Evolutionary conservation across 1,140 invertebrate genomes (phyloP), one percentile per base, ranked within the genome.

Genomic region (Ladona fulva): DNA sequence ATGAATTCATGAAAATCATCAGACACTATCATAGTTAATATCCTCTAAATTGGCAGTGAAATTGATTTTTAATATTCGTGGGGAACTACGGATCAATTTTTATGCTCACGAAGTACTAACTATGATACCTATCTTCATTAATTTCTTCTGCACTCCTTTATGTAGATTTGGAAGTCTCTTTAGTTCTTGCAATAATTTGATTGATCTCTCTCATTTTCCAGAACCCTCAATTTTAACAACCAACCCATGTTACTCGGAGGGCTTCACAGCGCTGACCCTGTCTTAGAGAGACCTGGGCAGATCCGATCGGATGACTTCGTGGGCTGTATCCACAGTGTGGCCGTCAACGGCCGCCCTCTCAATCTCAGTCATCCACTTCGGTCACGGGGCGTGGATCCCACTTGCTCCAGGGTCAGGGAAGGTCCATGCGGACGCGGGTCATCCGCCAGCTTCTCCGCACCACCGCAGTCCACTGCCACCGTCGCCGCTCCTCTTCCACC

Each of bases 161-260:
- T n/a, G n/a, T n/a, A n/a, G n/a, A n/a, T n/a, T n/a, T n/a, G n/a
- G n/a, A n/a, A n/a, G n/a, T n/a, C n/a, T n/a, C n/a, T n/a, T n/a
- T n/a, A n/a, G n/a, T n/a, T n/a, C n/a, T n/a, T 37, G 29, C 29
- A 37, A 5, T 37, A 37, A 37, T 37, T 1, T 5, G 29, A 37
- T 8, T 8, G 8, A 37, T 37, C 8, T 8, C 8, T 37, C 29
- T 8, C 73, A 77, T 76, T 79, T 89, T 89, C 87, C 87, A 96
- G 94, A 77, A 95, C 94, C 0, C 84, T 97, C n/a, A 96, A 96
- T 82, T 97, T 97, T 84, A 95, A 96, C 85, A 94, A 93, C 80
- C 93, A 96, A 82, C 92, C 91, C 0, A 85, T 98, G 74, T 87
- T 93, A 25, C 88, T 98, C 79, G 96, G 96, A 37, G 97, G 97